Evolutionary conservation across 2,797 vertebrate species (phyloP), one percentile per base, ranked within the genome.

Genomic region (Sternarchorhynchus goeldii): DNA sequence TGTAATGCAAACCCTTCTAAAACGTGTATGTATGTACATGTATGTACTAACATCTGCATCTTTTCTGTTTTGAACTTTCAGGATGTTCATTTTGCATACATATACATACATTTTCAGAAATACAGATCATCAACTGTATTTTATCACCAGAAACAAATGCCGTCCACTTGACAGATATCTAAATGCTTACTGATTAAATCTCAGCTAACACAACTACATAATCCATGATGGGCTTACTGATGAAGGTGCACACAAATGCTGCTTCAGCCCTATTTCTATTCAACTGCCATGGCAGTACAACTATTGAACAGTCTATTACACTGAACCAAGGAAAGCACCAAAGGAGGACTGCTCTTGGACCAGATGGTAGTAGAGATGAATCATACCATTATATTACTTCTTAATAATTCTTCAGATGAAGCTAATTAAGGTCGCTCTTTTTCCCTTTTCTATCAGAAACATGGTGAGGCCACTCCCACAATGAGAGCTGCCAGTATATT

Each of bases 311-410:
- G 91, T 89, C 91, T 92, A 92, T 94, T 93, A 93, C 92, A 91
- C 87, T 88, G 88, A 91, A 90, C 88, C 89, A 80, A 90, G 91
- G 90, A 91, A 90, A 89, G 92, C 90, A 89, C 91, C 92, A 91
- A 90, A 91, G 90, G 90, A 90, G 88, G 83, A 84, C 85, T 83
- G 76, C 89, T 88, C 89, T 90, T 87, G 82, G 85, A 87, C 88
- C 94, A 94, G 93, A 93, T 94, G 94, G 92, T 89, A 88, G 82
- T 89, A 91, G 92, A 94, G 92, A 94, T 93, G 90, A 93, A 94
- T 93, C 90, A 87, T 87, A 87, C 91, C 88, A 92, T 93, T 94
- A 93, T 92, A 92, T 93, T 92, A 93, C 88, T 84, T 88, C 87
- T 83, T 88, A 90, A 93, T 94, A 93, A 94, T 94, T 92, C 91